Evolutionary conservation across 2,113 vertebrate genomes (phyloP).

Genomic region (Crotophaga sulcirostris): DNA sequence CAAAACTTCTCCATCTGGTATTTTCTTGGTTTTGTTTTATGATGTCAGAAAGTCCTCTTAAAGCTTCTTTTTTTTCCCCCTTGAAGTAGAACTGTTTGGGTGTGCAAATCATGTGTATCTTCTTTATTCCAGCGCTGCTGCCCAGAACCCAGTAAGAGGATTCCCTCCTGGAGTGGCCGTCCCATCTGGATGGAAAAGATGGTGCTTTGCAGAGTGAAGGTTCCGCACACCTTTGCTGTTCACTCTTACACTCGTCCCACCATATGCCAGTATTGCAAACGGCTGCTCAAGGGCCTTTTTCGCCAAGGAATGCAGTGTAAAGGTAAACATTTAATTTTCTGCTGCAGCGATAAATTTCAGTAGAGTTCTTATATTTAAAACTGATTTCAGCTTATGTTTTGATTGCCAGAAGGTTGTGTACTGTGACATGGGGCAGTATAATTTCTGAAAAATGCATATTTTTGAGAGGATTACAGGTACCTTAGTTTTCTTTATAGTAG

Average conservation of each 20-base stretch:
- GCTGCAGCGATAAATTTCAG: neutral
- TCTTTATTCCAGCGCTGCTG: slow-evolving; percentile 77
- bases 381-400: neutral
- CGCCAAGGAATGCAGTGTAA: slow-evolving; percentile 99
- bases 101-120: neutral
- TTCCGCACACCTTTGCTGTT: slow-evolving; percentile 96
- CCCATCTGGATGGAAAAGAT: slow-evolving; percentile 99
- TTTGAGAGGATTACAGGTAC: neutral
- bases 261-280: slow-evolving; percentile 98
- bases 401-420: neutral
- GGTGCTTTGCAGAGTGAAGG: slow-evolving; percentile 96
- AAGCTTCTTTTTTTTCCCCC: too few species aligned
- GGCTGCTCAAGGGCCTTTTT: slow-evolving; percentile 94
- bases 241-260: slow-evolving; percentile 98
- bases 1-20: neutral
- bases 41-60: neutral
- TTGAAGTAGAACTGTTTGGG: neutral
- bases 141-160: slow-evolving; percentile 93
- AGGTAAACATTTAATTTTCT: slow-evolving; percentile 74
- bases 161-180: slow-evolving; percentile 94
- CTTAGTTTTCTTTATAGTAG: neutral
- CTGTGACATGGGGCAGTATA: neutral
- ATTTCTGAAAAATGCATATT: neutral
- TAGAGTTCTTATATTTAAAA: neutral
- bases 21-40: neutral